Evolutionary conservation across 35 echinoderm and acorn worm species (phyloP), one percentile per base, ranked within the genome.

Genomic region (Anneissia japonica): DNA sequence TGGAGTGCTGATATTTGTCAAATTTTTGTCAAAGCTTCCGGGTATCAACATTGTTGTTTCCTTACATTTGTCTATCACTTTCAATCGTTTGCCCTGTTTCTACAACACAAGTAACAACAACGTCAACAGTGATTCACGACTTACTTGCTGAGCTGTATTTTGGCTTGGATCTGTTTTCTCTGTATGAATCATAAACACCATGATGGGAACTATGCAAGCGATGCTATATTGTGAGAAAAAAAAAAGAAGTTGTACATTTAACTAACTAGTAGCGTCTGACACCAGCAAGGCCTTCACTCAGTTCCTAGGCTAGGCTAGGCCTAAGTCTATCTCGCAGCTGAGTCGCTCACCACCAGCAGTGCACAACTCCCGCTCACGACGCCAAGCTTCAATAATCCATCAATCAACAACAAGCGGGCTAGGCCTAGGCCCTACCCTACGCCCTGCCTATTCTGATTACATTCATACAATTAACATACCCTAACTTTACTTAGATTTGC

Each of bases 401-500:
- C n/a, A 30, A 76, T 26, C 6, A 2, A 79, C 17, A 16, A 32
- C 77, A 36, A 37, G 39, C 11, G 77, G 1, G 39, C 35, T 36
- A 5, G 77, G 39, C 31, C 30, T 31, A 35, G 35, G 39, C 33
- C 39, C 77, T 5, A 37, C 6, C 4, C 77, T 37, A 33, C 39
- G 33, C n/a, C 35, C 35, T 30, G 33, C 17, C 16, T 79, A 32
- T 37, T 79, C 11, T 26, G 39, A 34, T 16, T 26, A 79, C 35
- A 82, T 82, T 10, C 31, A 82, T 21, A 83, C 40, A 73, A 3
- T 19, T 16, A 79, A 75, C 64, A 73, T 89, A 89, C 87, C 76
- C 87, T 46, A 72, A 89, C 87, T 89, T 74, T 89, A 34, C 80
- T 81, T 38, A 89, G 64, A 77, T 89, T 89, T 9, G 87, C 73